phyloP scores from a whole-genome alignment of 2,888 invertebrate species.

The Papilio elwesi region DNA sequence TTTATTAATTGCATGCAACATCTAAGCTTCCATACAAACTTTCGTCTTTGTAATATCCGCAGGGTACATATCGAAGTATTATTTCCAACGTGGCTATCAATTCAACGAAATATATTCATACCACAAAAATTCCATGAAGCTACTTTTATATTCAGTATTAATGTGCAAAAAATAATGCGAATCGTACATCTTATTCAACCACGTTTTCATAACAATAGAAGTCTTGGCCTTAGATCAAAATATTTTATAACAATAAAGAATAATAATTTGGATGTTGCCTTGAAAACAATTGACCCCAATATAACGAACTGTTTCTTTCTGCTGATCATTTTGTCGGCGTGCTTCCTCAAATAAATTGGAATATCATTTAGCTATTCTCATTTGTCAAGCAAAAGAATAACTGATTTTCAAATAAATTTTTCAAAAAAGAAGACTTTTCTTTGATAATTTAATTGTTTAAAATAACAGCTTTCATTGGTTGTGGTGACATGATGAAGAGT shows the following conservation, averaged over 20 bases:
- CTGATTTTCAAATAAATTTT: constrained; percentile 5
- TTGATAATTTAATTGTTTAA: not conserved
- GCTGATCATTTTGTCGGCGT: constrained; percentile 35
- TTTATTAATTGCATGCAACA: too few relatives aligned
- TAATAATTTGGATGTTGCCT: constrained; percentile 28
- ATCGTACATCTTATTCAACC: constrained; percentile 36
- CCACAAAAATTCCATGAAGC: not conserved
- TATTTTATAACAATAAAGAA: constrained; percentile 32
- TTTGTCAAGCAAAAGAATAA: constrained; percentile 13
- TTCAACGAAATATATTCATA: constrained; percentile 7
- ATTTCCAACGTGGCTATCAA: not conserved
- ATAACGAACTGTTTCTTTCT: constrained; percentile 27
- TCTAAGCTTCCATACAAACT: too few relatives aligned
- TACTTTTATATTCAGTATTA: constrained; percentile 10
- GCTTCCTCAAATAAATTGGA: constrained; percentile 23
- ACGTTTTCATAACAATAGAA: constrained; percentile 37
- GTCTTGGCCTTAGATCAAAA: constrained; percentile 36
- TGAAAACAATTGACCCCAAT: constrained; percentile 36
- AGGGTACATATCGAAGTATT: not conserved
- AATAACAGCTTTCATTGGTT: not conserved
- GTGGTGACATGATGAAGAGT: too few relatives aligned
- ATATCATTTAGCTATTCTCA: constrained; percentile 22
- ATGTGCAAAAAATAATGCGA: constrained; percentile 27
- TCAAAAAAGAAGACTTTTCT: too few relatives aligned
- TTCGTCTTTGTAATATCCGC: too few relatives aligned